Base-by-base conservation (phyloP, 2,888 invertebrate genomes). In the Sceliomorpha sp. region DNA sequence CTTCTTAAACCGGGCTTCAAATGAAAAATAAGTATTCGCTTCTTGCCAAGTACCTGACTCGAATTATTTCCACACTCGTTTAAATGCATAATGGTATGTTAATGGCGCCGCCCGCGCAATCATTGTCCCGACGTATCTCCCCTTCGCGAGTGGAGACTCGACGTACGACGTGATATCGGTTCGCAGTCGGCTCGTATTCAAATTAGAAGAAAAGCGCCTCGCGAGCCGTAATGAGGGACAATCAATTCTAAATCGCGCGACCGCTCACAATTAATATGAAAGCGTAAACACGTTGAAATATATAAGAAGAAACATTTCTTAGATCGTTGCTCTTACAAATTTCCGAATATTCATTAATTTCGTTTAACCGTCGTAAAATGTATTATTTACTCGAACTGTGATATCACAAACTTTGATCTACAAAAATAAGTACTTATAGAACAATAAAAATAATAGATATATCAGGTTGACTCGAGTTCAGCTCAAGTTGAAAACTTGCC, bases 401-500 rank as follows among this genome's bases (percentile, higher is more conserved):
- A n/a, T n/a, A n/a, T n/a, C n/a, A n/a, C n/a, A n/a, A n/a, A n/a
- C n/a, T n/a, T n/a, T n/a, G n/a, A n/a, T n/a, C n/a, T n/a, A n/a
- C n/a, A n/a, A n/a, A n/a, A n/a, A n/a, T n/a, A n/a, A n/a, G n/a
- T n/a, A n/a, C n/a, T n/a, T n/a, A n/a, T n/a, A n/a, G n/a, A n/a
- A n/a, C n/a, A 20, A 20, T 20, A 20, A 20, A 20, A 20, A 5
- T 20, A 20, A 5, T 5, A 20, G n/a, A n/a, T n/a, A n/a, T n/a
- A n/a, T n/a, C 20, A 20, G 5, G 20, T 5, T 2, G 3, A 5
- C 20, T 5, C 5, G 45, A 37, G 15, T 60, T 12, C 32, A 51
- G 44, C 51, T 44, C 13, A 51, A 45, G 51, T 60, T 51, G 37
- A 45, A 60, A 51, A 24, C 51, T 20, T 20, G 17, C 50, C 34